Percentiles rank a stretch among this genome's conserved stretches.
These are phyloP conservation scores for Leptopilina drosophilae DNA, from an alignment of 2,888 invertebrate genomes.

Conservation along the genomic window DNA sequence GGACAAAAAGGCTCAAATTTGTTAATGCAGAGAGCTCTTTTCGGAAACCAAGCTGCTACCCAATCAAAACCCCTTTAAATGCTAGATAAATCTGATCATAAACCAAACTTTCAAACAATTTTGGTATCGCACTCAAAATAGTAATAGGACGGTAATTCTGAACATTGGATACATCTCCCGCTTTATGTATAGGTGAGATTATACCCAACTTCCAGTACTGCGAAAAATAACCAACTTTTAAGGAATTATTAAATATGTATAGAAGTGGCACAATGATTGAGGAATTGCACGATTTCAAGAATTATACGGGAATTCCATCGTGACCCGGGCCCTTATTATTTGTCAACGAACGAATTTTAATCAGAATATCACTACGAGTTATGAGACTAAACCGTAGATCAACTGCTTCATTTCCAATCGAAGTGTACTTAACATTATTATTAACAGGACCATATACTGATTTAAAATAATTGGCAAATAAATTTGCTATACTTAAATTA, in stretches of 20 bases:
- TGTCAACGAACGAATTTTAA: background rate
- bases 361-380: background rate
- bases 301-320: constrained; percentile 49
- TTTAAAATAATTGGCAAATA: constrained; percentile 18
- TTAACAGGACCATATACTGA: background rate
- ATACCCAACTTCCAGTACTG: constrained; percentile 41
- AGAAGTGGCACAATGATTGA: constrained; percentile 37
- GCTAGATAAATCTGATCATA: background rate
- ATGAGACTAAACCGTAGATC: background rate
- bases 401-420: background rate
- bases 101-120: background rate
- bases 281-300: constrained; percentile 42
- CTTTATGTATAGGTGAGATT: constrained; percentile 44
- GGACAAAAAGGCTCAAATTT: background rate
- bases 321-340: constrained; percentile 42
- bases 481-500: background rate
- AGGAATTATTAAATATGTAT: constrained; percentile 38
- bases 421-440: background rate
- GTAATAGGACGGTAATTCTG: background rate
- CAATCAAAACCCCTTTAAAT: background rate
- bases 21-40: background rate
- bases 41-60: background rate
- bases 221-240: constrained; percentile 40
- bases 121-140: background rate
- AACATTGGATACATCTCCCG: background rate